Base-by-base conservation (phyloP, 2,888 invertebrate species). In the Hydroisotoma schaefferi region DNA sequence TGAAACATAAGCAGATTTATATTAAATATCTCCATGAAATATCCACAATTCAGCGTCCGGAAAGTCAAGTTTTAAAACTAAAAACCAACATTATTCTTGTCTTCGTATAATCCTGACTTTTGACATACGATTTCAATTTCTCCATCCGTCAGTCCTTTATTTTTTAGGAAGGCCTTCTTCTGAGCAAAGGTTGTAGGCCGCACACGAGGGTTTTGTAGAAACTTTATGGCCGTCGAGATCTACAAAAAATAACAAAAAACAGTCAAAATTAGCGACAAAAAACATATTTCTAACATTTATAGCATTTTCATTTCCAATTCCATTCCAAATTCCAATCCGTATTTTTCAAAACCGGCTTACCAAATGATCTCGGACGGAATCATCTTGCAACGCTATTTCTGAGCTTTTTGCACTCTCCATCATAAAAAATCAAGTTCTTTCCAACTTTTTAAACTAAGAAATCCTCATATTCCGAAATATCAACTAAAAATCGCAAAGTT, bases 171-270 rank as follows among this genome's bases (percentile, higher is more conserved):
- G 65, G 85, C 82, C 75, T 88, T 87, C 74, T 89, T 90, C 76
- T 90, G 87, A 58, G 84, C 81, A 55, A 87, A 75, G 0, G 90
- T 85, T 73, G 88, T 89, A 69, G 83, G 80, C 54, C 84, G 82
- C 2, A 93, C 90, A 76, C 87, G 89, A n/a, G 87, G 87, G 79
- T 92, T 92, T 76, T 86, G 84, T 54, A 93, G 79, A 79, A 93
- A 93, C 74, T 88, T 89, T 2, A 91, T 84, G 4, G 92, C 92
- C 15, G 91, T 91, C 71, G 84, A 83, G 63, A 92, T 85, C 92
- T 92, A 76, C 25, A 5, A 40, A 15, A 15, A 33, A 10, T 10
- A 10, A 33, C 33, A 33, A 33, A 6, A 33, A 33, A 33, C 33
- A 6, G 15, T 10, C 8, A 10, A 15, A 33, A 33, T 33, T 33